Base-by-base conservation (phyloP, 2,113 vertebrate genomes). In the Raja brachyura region DNA sequence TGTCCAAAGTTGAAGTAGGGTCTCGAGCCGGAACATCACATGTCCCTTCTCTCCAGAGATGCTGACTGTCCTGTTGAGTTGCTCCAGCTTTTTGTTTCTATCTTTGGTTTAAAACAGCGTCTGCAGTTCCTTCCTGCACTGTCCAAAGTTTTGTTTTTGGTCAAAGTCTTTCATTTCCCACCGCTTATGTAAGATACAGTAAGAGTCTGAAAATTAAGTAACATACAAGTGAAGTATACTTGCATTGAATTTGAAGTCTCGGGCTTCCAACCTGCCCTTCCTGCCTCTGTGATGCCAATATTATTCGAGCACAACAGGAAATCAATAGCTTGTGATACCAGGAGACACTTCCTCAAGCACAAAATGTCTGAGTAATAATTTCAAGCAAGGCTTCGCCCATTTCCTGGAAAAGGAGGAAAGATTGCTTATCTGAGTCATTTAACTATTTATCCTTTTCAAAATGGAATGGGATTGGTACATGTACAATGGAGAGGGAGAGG, bases 241-340 rank as follows among this genome's bases (percentile, higher is more conserved):
- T 85, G 93, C 90, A 93, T 93, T 94, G 94, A 76, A 68, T 61
- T 94, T 95, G 93, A 93, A 93, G 94, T 95, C 94, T 94, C 94
- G 94, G 70, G 94, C 95, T 94, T 96, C 94, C 94, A 95, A 94
- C 93, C 93, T 95, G 94, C 95, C 94, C 94, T 96, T 95, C 96
- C 96, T 94, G 94, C 94, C 93, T 94, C 94, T 95, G 94, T 94
- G 94, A 94, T 95, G 95, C 95, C 95, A 95, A 96, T 97, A 95
- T 94, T 95, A 96, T 96, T 96, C 93, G 95, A 95, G 96, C 97
- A 96, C 97, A 98, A 98, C 98, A 99, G 98, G 98, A 99, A 99
- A 96, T 96, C 95, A 96, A 97, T 95, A 96, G 96, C 95, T 96
- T 95, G 94, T 94, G 97, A 97, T 98, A 98, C 98, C 97, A 96